Base-by-base conservation (phyloP, 2,888 invertebrate genomes). In the Cylindroiulus punctatus region DNA sequence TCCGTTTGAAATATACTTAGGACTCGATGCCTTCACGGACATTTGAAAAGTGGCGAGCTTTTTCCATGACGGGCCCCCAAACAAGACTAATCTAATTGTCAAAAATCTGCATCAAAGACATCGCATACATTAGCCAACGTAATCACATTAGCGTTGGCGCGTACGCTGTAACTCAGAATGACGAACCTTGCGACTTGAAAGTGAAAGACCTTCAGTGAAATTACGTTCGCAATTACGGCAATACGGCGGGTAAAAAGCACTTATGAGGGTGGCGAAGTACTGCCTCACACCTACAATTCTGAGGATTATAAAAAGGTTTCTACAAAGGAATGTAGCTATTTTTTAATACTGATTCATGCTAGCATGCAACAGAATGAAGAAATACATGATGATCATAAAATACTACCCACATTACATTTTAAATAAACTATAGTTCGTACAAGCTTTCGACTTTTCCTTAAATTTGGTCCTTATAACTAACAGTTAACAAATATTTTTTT, bases 91-190 rank as follows among this genome's bases (percentile, higher is more conserved):
- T 65, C 65, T 65, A 65, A 65, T 65, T 26, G 26, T 8, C 65
- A 65, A 65, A 65, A 65, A 65, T 65, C 26, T 65, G 65, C 65
- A 65, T 65, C 65, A 65, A 26, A 26, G 22, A 65, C 65, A 26
- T 30, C 65, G n/a, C 65, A 5, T 65, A 65, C 26, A 65, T 65
- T 65, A 65, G 65, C n/a, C 26, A 26, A 40, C 26, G 26, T 65
- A 65, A 65, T 26, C 26, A 65, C 65, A 12, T 65, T 65, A 65
- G 65, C 26, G 26, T 26, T 26, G n/a, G n/a, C 65, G 26, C n/a
- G n/a, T n/a, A n/a, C n/a, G n/a, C n/a, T n/a, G 65, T 26, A 57
- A 57, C 22, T 65, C 65, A 65, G 26, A 65, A 26, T 26, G 65
- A 65, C 65, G n/a, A 17, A 47, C 65, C 65, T 26, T 65, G 12